A percentile compares a stretch with the other conserved stretches of the same genome.
phyloP scores from a whole-genome alignment of 92 coral and sea anemone species.

The Heliopora coerulea region DNA sequence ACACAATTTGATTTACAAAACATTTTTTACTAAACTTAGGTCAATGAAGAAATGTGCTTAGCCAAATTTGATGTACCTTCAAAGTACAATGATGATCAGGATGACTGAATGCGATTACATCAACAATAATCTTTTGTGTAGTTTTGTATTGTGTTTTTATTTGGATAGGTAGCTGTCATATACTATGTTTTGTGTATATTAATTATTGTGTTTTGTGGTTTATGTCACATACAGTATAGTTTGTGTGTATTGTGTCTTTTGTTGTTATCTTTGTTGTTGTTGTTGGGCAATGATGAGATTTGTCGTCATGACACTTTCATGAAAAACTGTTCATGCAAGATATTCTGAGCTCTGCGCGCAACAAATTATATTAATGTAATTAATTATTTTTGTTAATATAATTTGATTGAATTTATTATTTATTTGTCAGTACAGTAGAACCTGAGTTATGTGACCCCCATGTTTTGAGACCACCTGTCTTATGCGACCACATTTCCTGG shows the following conservation, averaged over 20 bases:
- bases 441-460: no score
- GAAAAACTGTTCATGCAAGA: neutral
- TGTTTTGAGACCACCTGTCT: no score
- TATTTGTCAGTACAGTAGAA: no score
- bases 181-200: neutral
- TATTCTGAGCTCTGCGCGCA: neutral
- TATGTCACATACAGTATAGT: neutral
- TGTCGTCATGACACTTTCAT: conserved; percentile 3
- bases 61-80: conserved; percentile 28
- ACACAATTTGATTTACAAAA: no score
- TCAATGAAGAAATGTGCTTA: conserved; percentile 23
- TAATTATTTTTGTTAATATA: neutral
- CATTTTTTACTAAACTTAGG: conserved; percentile 11
- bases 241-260: neutral
- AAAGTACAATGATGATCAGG: conserved; percentile 5
- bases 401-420: neutral
- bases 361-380: neutral
- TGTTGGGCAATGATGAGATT: neutral
- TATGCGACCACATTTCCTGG: no score
- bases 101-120: conserved; percentile 28
- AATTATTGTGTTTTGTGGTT: neutral
- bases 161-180: neutral
- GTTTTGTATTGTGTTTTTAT: conserved; percentile 6
- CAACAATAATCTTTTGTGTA: neutral
- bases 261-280: neutral